Conservation (phyloP, 2,113 vertebrate genomes). For the Catagonus wagneri region DNA sequence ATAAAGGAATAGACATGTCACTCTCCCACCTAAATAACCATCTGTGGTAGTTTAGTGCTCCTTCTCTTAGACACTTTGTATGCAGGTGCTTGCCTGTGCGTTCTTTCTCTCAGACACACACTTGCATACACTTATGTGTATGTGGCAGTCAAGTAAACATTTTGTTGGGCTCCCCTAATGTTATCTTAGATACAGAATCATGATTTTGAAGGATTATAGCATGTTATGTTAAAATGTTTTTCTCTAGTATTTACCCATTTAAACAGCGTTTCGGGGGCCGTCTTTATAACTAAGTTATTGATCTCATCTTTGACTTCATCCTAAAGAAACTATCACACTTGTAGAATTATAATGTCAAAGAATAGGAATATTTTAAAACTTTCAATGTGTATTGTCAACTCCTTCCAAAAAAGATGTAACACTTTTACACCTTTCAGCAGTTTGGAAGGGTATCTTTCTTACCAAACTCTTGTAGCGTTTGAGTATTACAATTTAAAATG, state of each 20-base stretch:
- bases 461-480: not conserved
- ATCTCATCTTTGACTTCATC: not conserved
- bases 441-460: not conserved
- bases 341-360: not conserved
- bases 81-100: not conserved
- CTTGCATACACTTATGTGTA: not conserved
- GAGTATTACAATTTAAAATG: not conserved
- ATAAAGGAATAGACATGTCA: not conserved
- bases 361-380: not conserved
- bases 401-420: not conserved
- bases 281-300: not conserved
- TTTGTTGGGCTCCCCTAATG: not conserved
- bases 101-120: not conserved
- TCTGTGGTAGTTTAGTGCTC: not conserved
- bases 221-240: not conserved
- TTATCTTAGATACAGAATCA: not conserved
- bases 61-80: not conserved
- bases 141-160: not conserved
- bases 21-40: not conserved
- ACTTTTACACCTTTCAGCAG: not conserved
- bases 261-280: not conserved
- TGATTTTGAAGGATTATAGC: not conserved
- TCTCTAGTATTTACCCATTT: not conserved
- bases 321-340: not conserved
- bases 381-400: not conserved